These are phyloP conservation scores for Micromesistius poutassou DNA, from an alignment of 2,797 vertebrate genomes.

Conservation along the genomic window DNA sequence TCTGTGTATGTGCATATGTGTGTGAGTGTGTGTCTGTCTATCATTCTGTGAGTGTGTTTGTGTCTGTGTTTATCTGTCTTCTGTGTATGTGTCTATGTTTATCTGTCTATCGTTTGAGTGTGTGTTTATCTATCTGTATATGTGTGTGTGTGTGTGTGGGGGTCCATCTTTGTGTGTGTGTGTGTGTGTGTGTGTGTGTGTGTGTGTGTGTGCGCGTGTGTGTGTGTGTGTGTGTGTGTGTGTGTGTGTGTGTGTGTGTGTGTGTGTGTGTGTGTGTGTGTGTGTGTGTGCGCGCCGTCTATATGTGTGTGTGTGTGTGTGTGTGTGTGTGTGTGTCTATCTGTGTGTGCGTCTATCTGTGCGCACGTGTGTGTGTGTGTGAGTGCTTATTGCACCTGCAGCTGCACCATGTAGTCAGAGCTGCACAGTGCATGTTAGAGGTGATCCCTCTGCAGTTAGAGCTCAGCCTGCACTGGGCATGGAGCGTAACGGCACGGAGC, in stretches of 20 bases:
- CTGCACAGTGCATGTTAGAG: slow-evolving; percentile 28
- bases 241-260: neutral
- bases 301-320: too few relatives aligned
- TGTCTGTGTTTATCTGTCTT: neutral
- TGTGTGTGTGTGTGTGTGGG: slow-evolving; percentile 7
- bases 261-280: neutral
- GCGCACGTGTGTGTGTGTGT: neutral
- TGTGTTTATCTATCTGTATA: neutral
- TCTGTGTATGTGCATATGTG: neutral
- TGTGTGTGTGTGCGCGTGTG: too few relatives aligned
- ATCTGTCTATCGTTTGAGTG: neutral
- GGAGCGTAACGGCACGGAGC: slow-evolving; percentile 25
- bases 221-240: too few relatives aligned
- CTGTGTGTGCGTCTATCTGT: neutral
- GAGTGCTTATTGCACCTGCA: neutral
- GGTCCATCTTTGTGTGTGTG: neutral
- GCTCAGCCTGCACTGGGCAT: slow-evolving; percentile 20
- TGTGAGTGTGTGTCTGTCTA: neutral
- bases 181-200: neutral
- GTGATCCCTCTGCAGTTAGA: slow-evolving; percentile 16
- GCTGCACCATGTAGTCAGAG: slow-evolving; percentile 4
- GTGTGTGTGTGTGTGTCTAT: neutral
- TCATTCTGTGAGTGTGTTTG: slow-evolving; percentile 1
- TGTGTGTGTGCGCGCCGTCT: neutral
- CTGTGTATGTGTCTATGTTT: neutral